phyloP scores from a whole-genome alignment of 2,888 invertebrate genomes.

The Platerodrilus igneus region DNA sequence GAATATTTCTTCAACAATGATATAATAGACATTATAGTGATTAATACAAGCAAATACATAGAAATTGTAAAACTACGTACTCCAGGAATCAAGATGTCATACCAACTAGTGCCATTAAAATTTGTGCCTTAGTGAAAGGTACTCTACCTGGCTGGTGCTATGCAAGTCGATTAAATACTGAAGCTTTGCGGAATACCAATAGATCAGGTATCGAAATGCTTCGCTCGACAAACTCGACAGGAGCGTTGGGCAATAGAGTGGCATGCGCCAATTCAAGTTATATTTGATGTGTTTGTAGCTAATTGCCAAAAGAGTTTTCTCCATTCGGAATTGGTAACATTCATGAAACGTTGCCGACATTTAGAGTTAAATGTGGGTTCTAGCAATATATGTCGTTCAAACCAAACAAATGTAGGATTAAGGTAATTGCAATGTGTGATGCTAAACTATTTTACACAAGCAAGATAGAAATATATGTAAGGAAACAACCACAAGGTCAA shows the following conservation, averaged over 20 bases:
- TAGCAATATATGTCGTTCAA: not conserved
- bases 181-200: not conserved
- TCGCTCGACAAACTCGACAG: too few relatives aligned
- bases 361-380: too few relatives aligned
- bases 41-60: too few relatives aligned
- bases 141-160: not conserved
- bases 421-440: too few relatives aligned
- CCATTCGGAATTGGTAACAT: slow-evolving; percentile 1
- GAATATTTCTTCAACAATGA: not conserved
- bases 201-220: slow-evolving; percentile 3
- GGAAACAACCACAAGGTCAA: too few relatives aligned
- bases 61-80: too few relatives aligned
- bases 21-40: slow-evolving; percentile 3
- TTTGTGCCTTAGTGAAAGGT: slow-evolving; percentile 1
- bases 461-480: slow-evolving; percentile 25
- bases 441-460: slow-evolving; percentile 12
- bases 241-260: too few relatives aligned
- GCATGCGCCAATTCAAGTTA: slow-evolving; percentile 1
- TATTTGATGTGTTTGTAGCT: slow-evolving; percentile 1
- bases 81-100: slow-evolving; percentile 1
- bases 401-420: too few relatives aligned
- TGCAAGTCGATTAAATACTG: slow-evolving; percentile 4
- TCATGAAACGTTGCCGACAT: not conserved
- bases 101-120: not conserved
- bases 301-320: slow-evolving; percentile 2